Evolutionary conservation across 2,797 vertebrate genomes (phyloP), one percentile per base, ranked within the genome.

Genomic region (Decapterus maruadsi): DNA sequence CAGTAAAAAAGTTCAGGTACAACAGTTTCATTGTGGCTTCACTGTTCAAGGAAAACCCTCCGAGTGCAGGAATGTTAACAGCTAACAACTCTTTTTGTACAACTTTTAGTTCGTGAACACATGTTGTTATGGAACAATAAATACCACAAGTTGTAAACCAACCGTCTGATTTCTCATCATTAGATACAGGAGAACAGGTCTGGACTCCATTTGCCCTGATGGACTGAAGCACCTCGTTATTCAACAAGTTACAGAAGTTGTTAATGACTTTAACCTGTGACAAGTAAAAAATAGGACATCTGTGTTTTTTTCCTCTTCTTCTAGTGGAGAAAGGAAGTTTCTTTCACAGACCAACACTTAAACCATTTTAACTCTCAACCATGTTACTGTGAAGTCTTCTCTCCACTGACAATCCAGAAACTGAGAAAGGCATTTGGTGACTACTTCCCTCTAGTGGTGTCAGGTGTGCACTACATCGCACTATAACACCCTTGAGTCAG

Each of bases 71-170:
- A 34, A 48, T 14, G 51, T 16, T 51, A 19, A 26, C 6, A 68
- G 58, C 64, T 40, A 48, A 73, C 10, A 12, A 11, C 22, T 20
- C 20, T 50, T 46, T 60, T 2, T 31, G 11, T 55, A 40, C 4
- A 56, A 42, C 50, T 26, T 53, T 64, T 11, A 60, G 58, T 36
- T 65, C n/a, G 34, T 53, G 50, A 12, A 38, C 14, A 66, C 31
- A 20, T 43, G 45, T 14, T 53, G 17, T 56, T 3, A 20, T 38
- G 31, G 54, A 58, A 69, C 16, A 72, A 80, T 81, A 68, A 75
- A 78, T 75, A 84, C 29, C 50, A 65, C 40, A 56, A 68, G 48
- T 10, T 29, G 31, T 20, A 46, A 57, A 62, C 45, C 36, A 46
- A 22, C 60, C 22, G 31, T 57, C n/a, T n/a, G 11, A 55, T 17